phyloP scores from a whole-genome alignment of 2,888 invertebrate species.

The Mimumesa dahlbomi region DNA sequence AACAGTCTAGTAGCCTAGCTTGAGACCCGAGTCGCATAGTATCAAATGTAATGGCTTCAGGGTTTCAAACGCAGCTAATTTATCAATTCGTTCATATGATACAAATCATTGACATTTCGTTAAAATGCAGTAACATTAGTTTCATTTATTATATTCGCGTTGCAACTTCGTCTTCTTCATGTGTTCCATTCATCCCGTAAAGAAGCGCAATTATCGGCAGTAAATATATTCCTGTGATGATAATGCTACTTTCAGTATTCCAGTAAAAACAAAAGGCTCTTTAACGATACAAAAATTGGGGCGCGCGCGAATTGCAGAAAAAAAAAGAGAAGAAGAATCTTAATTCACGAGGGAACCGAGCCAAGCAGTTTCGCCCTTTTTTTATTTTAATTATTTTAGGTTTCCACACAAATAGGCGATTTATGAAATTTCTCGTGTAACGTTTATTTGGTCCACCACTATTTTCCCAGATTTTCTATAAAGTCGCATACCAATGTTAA shows the following conservation, averaged over 20 bases:
- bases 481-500: conserved; percentile 37
- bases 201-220: conserved; percentile 22
- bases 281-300: conserved; percentile 6
- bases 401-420: conserved; percentile 24
- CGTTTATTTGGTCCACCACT: conserved; percentile 66
- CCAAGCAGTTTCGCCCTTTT: conserved; percentile 20
- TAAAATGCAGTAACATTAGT: conserved; percentile 43
- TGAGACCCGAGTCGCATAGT: conserved; percentile 67
- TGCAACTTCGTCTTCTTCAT: conserved; percentile 17
- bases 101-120: conserved; percentile 47
- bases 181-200: conserved; percentile 1
- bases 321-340: conserved; percentile 14
- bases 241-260: conserved; percentile 1
- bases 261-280: conserved; percentile 8
- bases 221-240: conserved; percentile 25
- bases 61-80: conserved; percentile 57
- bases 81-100: conserved; percentile 37
- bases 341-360: conserved; percentile 16
- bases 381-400: conserved; percentile 4
- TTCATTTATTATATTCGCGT: conserved; percentile 26
- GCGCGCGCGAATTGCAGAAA: conserved; percentile 7
- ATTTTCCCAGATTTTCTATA: conserved; percentile 15
- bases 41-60: conserved; percentile 67
- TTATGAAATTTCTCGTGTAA: conserved; percentile 67
- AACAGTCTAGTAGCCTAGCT: conserved; percentile 57